phyloP scores from a whole-genome alignment of 2,797 vertebrate species.

The Glyptemys insculpta region DNA sequence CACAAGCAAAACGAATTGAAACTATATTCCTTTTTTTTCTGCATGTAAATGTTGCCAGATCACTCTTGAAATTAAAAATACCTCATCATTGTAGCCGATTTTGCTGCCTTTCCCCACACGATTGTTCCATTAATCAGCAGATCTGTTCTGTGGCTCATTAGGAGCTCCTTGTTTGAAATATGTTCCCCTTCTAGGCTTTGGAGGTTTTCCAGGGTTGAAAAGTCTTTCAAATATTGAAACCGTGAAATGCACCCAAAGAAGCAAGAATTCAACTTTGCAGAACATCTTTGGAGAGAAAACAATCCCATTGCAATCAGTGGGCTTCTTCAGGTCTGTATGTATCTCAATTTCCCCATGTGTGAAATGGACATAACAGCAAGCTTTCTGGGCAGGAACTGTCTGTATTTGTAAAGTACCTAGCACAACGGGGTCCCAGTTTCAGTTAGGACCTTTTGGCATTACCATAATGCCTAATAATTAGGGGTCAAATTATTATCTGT shows the following conservation, averaged over 20 bases:
- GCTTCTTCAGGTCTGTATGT: background rate
- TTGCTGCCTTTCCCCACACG: background rate
- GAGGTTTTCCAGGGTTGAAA: background rate
- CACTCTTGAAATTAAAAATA: background rate
- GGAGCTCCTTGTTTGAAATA: background rate
- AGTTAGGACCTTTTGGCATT: background rate
- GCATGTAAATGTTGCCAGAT: background rate
- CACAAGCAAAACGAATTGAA: background rate
- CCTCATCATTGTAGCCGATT: background rate
- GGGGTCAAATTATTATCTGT: too few species aligned
- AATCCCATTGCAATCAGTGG: background rate
- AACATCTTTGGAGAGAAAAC: background rate
- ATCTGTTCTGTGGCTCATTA: background rate
- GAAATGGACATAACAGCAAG: background rate
- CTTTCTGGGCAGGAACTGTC: background rate
- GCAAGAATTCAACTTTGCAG: background rate
- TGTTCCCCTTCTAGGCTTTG: background rate
- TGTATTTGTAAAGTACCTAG: background rate
- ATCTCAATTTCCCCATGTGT: background rate
- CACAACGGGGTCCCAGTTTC: background rate
- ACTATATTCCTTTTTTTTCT: background rate
- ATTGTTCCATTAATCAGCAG: background rate
- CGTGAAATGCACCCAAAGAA: background rate
- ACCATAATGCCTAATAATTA: too few species aligned
- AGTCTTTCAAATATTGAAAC: background rate